phyloP scores from a whole-genome alignment of 2,888 invertebrate genomes.

The Axea sp. region DNA sequence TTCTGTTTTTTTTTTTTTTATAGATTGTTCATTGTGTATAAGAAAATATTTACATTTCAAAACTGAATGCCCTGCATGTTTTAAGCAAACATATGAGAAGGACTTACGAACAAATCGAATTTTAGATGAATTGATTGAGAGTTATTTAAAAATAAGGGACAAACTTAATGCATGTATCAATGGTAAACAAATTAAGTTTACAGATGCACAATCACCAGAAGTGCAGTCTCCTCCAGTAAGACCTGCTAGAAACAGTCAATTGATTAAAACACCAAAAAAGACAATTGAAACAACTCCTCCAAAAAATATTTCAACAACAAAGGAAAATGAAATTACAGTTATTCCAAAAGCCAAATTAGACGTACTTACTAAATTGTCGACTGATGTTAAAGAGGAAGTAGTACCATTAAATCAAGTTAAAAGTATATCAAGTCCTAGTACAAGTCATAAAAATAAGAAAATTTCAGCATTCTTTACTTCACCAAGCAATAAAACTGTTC shows the following conservation, averaged over 20 bases:
- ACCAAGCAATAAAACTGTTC: slow-evolving; percentile 64
- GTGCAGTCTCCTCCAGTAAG: slow-evolving; percentile 57
- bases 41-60: slow-evolving; percentile 80
- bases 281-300: neutral
- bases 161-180: slow-evolving; percentile 70
- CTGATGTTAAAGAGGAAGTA: neutral
- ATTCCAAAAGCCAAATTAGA: too few relatives aligned
- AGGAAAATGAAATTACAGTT: neutral
- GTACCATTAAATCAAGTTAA: neutral
- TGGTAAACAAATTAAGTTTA: slow-evolving; percentile 63
- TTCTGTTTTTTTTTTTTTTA: slow-evolving; percentile 61
- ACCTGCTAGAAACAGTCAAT: slow-evolving; percentile 63
- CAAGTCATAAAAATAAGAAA: slow-evolving; percentile 62
- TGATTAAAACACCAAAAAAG: slow-evolving; percentile 51
- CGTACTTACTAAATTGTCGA: too few relatives aligned
- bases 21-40: slow-evolving; percentile 81
- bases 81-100: slow-evolving; percentile 78
- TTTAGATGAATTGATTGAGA: slow-evolving; percentile 78
- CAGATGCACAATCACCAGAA: neutral
- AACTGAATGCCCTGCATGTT: slow-evolving; percentile 80
- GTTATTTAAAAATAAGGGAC: slow-evolving; percentile 72
- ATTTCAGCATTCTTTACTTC: slow-evolving; percentile 69
- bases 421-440: slow-evolving; percentile 67
- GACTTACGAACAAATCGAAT: slow-evolving; percentile 80
- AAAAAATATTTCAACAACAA: neutral